Evolutionary conservation across 2,797 vertebrate species (phyloP).

Genomic region (Eulemur mongoz): DNA sequence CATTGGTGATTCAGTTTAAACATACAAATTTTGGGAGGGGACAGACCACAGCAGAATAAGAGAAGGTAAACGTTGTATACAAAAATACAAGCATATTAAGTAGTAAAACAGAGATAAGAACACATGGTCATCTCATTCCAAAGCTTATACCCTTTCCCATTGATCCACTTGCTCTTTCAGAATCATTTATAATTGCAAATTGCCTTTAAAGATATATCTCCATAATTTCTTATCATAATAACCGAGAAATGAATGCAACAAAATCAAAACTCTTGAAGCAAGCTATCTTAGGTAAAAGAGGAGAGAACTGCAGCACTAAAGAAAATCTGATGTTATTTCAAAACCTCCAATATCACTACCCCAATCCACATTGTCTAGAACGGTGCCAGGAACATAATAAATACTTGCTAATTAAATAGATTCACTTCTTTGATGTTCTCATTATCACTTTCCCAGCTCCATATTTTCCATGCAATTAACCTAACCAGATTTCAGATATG

Average conservation of each 20-base stretch:
- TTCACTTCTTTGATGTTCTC: neutral
- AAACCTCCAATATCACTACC: neutral
- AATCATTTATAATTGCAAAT: slow-evolving; percentile 15
- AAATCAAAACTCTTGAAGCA: neutral
- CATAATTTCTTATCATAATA: neutral
- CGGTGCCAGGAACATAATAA: neutral
- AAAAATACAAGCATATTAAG: neutral
- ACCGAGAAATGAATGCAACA: neutral
- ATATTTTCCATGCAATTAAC: neutral
- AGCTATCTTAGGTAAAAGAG: neutral
- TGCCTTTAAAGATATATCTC: neutral
- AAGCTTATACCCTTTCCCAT: neutral
- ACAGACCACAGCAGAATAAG: neutral
- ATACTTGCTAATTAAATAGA: neutral
- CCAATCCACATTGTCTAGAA: neutral
- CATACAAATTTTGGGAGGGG: neutral
- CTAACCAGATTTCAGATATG: neutral
- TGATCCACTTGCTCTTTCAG: neutral
- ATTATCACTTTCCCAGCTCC: neutral
- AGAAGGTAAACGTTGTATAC: neutral
- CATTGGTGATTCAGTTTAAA: neutral
- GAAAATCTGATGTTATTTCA: neutral
- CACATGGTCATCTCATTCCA: neutral
- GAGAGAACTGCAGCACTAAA: neutral
- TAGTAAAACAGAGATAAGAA: neutral